Evolutionary conservation across 2,113 vertebrate genomes (phyloP).

Genomic region (Lathamus discolor): DNA sequence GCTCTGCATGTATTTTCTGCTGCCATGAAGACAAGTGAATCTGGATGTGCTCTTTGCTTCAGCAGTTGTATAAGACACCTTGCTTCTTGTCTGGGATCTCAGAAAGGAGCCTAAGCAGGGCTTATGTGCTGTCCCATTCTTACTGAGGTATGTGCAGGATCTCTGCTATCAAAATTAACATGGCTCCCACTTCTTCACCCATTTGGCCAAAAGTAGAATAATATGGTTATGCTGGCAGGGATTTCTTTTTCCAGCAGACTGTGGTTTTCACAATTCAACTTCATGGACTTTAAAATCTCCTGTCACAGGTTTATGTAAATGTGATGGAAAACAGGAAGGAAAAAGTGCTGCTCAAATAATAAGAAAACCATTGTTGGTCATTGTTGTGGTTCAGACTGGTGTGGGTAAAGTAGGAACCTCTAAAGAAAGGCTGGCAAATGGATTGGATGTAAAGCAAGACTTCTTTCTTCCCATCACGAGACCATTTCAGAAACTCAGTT

Average conservation of each 20-base stretch:
- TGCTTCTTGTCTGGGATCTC: slow-evolving; percentile 2
- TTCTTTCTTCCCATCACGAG: not conserved
- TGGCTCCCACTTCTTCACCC: not conserved
- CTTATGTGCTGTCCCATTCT: not conserved
- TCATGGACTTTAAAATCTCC: not conserved
- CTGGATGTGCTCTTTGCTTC: not conserved
- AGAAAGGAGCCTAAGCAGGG: not conserved
- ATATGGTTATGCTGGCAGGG: not conserved
- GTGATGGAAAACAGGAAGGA: not conserved
- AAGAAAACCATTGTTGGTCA: not conserved
- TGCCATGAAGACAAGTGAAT: slow-evolving; percentile 18
- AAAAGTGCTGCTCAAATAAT: not conserved
- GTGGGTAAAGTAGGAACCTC: not conserved
- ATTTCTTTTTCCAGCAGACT: not conserved
- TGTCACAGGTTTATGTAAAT: not conserved
- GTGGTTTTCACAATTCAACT: not conserved
- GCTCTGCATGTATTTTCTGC: slow-evolving; percentile 41
- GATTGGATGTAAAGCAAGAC: not conserved
- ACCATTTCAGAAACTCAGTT: not conserved
- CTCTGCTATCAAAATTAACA: not conserved
- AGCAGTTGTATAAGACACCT: not conserved
- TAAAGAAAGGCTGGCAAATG: not conserved
- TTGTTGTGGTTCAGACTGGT: not conserved
- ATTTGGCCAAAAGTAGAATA: not conserved
- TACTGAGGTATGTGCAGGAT: not conserved